These are phyloP conservation scores for Caprella mutica DNA, from an alignment of 2,888 invertebrate species.

Conservation along the genomic window DNA sequence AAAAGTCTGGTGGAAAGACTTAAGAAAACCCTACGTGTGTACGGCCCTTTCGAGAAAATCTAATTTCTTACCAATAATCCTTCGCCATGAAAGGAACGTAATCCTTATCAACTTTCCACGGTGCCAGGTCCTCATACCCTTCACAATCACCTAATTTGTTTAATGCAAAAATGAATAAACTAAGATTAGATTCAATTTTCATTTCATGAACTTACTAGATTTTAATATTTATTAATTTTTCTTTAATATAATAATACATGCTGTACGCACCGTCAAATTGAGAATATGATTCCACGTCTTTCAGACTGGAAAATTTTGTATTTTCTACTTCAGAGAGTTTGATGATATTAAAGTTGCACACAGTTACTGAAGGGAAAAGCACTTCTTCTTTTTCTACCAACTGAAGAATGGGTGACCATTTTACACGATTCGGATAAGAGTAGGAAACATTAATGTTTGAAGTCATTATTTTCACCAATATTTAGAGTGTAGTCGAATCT, in stretches of 20 bases:
- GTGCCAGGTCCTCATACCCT: constrained; percentile 15
- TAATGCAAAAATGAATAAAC: background rate
- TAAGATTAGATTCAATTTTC: background rate
- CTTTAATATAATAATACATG: background rate
- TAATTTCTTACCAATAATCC: constrained; percentile 14
- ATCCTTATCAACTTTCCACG: constrained; percentile 17
- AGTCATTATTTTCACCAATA: background rate
- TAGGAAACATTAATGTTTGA: background rate
- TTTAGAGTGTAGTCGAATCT: too few species aligned
- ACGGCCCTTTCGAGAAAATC: too few species aligned
- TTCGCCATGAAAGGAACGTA: constrained; percentile 13
- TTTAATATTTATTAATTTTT: background rate
- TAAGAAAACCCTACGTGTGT: too few species aligned
- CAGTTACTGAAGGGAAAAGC: constrained; percentile 23
- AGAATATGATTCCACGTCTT: background rate
- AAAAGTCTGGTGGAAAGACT: too few species aligned
- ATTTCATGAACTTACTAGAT: background rate
- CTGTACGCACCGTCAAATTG: background rate
- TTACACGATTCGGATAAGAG: background rate
- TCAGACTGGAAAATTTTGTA: constrained; percentile 4
- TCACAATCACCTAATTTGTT: background rate
- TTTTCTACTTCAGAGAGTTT: constrained; percentile 3
- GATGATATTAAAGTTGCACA: constrained; percentile 28
- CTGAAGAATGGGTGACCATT: background rate
- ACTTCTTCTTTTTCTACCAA: constrained; percentile 15